phyloP scores from a whole-genome alignment of 64 coral and sea anemone genomes.

The Actinia equina region DNA sequence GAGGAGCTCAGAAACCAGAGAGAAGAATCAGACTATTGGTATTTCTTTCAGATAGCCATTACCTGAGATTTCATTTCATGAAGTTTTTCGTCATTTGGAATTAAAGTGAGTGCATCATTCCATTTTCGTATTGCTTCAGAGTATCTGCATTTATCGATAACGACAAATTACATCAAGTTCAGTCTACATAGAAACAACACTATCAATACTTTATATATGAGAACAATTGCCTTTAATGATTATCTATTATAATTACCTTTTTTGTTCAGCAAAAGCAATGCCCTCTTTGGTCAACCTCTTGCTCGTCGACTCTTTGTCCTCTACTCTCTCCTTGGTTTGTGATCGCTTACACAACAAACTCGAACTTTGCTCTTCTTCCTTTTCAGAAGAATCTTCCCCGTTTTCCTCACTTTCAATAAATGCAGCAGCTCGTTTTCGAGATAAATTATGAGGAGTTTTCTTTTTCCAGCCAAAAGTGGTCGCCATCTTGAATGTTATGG shows the following conservation, averaged over 20 bases:
- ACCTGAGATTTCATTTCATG: slow-evolving; percentile 99
- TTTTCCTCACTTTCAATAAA: slow-evolving; percentile 65
- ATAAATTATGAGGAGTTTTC: slow-evolving; percentile 41
- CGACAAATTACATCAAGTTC: too few species aligned
- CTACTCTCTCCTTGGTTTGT: slow-evolving; percentile 1
- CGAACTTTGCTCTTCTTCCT: slow-evolving; percentile 44
- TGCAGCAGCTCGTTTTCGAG: slow-evolving; percentile 51
- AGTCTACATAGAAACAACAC: too few species aligned
- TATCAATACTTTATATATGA: too few species aligned
- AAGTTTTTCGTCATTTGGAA: slow-evolving; percentile 74
- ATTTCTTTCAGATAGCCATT: not conserved
- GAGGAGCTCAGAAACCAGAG: too few species aligned
- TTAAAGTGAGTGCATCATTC: slow-evolving; percentile 85
- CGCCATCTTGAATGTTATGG: slow-evolving; percentile 71
- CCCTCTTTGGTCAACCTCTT: slow-evolving; percentile 67
- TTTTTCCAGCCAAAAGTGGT: slow-evolving; percentile 72
- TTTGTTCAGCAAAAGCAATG: slow-evolving; percentile 56
- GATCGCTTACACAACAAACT: slow-evolving; percentile 35
- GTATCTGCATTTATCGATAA: slow-evolving; percentile 38
- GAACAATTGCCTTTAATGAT: too few species aligned
- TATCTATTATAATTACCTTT: slow-evolving; percentile 33
- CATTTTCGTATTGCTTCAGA: slow-evolving; percentile 87
- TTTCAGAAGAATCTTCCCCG: slow-evolving; percentile 6
- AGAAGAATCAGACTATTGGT: too few species aligned
- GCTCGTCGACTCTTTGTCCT: slow-evolving; percentile 38